Evolutionary conservation across 2,113 vertebrate genomes (phyloP), one percentile per base, ranked within the genome.

Genomic region (Lepus americanus): DNA sequence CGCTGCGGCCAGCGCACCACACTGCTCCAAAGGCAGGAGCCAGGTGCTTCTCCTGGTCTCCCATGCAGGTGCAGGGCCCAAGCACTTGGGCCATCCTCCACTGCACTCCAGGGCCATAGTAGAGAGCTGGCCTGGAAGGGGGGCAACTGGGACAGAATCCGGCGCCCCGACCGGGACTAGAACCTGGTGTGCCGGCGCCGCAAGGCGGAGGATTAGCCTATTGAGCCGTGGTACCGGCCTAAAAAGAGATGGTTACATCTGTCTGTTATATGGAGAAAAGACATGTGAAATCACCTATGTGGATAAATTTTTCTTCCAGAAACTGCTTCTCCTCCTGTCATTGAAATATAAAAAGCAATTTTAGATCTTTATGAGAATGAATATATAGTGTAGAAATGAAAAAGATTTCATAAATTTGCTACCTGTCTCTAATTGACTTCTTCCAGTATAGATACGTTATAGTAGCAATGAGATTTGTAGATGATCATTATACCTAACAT

Each of bases 401-500:
- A 80, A 89, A 84, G 36, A 69, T 19, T 95, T 87, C 61, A 73
- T 72, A 85, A 93, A 88, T 69, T 92, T 64, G 9, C 69, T 39
- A 70, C 33, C 77, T 87, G 20, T 31, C 77, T 87, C 80, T 95
- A 90, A 72, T 73, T 2, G 0, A 94, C 66, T 93, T 90, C 67
- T 78, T 73, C 17, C 74, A 69, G 4, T 64, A 74, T 77, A 55
- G 27, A 89, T 49, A 87, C 63, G 16, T 72, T 88, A 89, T 3
- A 64, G 49, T 49, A 70, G 70, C 61, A 80, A 81, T 86, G 77
- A 93, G 51, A 14, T 89, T 89, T 96, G 16, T 83, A 92, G 80
- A 80, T 94, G 76, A 89, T 90, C 77, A 85, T 77, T 89, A 76
- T 81, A 90, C 6, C n/a, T 96, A 81, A 87, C 64, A 39, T 63